Conservation (phyloP, 2,797 vertebrate genomes). For the Apogon talboti region DNA sequence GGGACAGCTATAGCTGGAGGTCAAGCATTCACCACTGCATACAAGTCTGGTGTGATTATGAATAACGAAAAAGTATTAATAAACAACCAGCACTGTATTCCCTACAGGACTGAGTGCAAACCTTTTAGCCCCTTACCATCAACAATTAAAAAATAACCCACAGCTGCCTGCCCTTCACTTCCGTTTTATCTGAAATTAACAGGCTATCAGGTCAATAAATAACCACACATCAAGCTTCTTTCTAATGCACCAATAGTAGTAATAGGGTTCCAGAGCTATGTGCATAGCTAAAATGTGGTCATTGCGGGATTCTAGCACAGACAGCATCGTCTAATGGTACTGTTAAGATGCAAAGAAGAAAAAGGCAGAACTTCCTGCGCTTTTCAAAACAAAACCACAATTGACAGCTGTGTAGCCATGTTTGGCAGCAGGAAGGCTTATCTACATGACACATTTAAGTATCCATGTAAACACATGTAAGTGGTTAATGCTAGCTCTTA, state of each 20-base stretch:
- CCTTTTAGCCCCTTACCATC: too few species aligned
- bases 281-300: background rate
- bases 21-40: background rate
- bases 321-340: background rate
- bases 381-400: constrained; percentile 30
- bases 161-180: background rate
- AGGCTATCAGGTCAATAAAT: background rate
- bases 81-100: background rate
- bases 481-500: background rate
- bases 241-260: background rate
- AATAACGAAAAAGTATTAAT: background rate
- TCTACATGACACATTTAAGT: background rate
- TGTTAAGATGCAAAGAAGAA: background rate
- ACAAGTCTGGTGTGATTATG: background rate
- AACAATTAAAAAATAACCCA: background rate
- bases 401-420: too few species aligned
- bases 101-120: too few species aligned
- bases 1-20: background rate
- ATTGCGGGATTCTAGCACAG: background rate
- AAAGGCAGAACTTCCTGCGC: constrained; percentile 17
- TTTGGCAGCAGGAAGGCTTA: background rate
- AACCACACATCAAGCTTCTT: background rate
- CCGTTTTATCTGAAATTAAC: background rate
- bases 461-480: background rate
- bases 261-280: background rate